Percentiles rank a stretch among this genome's conserved stretches.
Evolutionary conservation across 2,797 vertebrate species (phyloP).

Genomic region (Podarcis siculus): DNA sequence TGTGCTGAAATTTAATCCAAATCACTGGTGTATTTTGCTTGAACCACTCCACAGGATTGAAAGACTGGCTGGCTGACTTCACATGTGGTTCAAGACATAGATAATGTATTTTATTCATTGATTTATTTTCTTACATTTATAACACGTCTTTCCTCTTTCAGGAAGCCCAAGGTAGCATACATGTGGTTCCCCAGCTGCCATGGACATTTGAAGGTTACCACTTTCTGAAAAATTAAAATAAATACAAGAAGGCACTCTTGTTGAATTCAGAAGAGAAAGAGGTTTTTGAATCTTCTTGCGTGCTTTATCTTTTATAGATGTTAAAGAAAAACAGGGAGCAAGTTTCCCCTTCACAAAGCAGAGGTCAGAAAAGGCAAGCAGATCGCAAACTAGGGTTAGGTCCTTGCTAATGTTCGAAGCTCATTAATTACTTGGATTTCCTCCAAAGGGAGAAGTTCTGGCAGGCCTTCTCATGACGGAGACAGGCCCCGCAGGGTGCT

Average conservation of each 20-base stretch:
- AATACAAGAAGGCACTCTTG: not conserved
- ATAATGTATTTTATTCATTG: no score
- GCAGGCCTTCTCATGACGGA: conserved; percentile 41
- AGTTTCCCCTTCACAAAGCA: conserved; percentile 8
- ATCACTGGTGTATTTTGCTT: not conserved
- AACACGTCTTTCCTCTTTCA: no score
- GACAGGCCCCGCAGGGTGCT: conserved; percentile 45
- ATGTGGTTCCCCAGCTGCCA: not conserved
- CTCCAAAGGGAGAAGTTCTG: conserved; percentile 59
- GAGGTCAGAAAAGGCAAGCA: conserved; percentile 59
- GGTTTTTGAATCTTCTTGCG: not conserved
- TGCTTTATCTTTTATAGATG: rapidly evolving
- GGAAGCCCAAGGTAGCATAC: no score
- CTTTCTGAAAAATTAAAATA: not conserved
- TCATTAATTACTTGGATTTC: conserved; percentile 59
- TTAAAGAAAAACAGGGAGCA: not conserved
- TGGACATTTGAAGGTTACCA: not conserved
- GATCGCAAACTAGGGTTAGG: conserved; percentile 40
- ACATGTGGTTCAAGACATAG: not conserved
- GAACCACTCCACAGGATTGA: not conserved
- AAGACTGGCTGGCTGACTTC: not conserved
- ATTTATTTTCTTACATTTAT: no score
- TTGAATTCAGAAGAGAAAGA: not conserved
- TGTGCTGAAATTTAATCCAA: not conserved
- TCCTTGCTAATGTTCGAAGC: conserved; percentile 39